These are phyloP conservation scores for Mesoligia furuncula DNA, from an alignment of 2,888 invertebrate species.

Conservation along the genomic window DNA sequence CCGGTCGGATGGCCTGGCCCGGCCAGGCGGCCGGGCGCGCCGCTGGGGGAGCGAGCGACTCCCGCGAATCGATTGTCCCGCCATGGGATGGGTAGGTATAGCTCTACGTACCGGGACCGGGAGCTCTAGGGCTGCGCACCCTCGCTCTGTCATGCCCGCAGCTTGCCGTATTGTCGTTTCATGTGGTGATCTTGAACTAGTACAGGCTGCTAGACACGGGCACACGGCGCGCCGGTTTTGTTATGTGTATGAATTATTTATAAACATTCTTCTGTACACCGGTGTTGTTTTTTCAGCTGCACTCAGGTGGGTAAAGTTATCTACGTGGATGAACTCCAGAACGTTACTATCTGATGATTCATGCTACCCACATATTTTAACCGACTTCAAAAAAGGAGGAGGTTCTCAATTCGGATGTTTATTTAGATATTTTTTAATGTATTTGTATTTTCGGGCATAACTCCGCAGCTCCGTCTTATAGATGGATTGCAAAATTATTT, in stretches of 20 bases:
- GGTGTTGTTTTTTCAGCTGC: constrained; percentile 68
- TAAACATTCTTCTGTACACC: constrained; percentile 70
- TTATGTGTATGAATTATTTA: constrained; percentile 79
- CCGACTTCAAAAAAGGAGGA: no score
- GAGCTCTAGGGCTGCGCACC: constrained; percentile 73
- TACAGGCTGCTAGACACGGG: constrained; percentile 55
- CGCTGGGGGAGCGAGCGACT: constrained; percentile 80
- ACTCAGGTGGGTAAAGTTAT: constrained; percentile 55
- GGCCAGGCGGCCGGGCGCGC: constrained; percentile 69
- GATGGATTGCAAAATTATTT: no score
- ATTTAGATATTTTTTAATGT: no score
- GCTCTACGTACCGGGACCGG: constrained; percentile 57
- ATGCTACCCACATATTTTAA: constrained; percentile 54
- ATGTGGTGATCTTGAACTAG: constrained; percentile 80
- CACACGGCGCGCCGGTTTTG: constrained; percentile 66
- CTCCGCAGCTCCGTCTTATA: no score
- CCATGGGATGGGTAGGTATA: constrained; percentile 70
- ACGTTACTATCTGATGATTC: constrained; percentile 25
- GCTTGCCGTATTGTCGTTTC: constrained; percentile 76
- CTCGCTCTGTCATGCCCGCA: constrained; percentile 78
- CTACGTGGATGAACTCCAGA: constrained; percentile 39
- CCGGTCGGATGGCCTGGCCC: constrained; percentile 72
- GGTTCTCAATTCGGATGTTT: no score
- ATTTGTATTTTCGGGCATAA: no score
- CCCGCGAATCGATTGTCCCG: constrained; percentile 87